Evolutionary conservation across 1,140 invertebrate genomes (phyloP), one percentile per base, ranked within the genome.

Genomic region (Cyphomyrmex costatus): DNA sequence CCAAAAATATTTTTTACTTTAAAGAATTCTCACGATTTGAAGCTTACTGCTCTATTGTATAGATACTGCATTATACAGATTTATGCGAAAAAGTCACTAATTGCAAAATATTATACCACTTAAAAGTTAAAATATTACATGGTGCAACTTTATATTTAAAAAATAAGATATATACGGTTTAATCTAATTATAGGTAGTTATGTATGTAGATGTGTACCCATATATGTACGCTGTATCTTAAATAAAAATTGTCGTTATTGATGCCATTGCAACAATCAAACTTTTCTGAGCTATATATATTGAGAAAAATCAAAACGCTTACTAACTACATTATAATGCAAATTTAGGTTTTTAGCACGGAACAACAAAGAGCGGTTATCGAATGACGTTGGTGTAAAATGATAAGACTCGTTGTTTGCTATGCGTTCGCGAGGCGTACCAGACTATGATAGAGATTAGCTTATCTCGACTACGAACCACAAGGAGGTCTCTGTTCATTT

Each of bases 401-500:
- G 90, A 91, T 91, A 91, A 91, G 68, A 10, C 61, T 27, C 74
- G 74, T 91, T 91, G 89, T 92, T 92, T 91, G 89, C 90, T 82
- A 76, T 88, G 80, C 68, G 53, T 77, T 90, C 49, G 78, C 84
- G 80, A 86, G 83, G 83, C 86, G 86, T 89, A 87, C 85, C 90
- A 89, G 89, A 91, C 90, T 92, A 92, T 90, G 91, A 90, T 91
- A 90, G 89, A 92, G 89, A 91, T 92, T 92, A 92, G 80, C 88
- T 92, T 91, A 91, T 91, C 90, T 86, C 82, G 68, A 90, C 90
- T 92, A 91, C 88, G 89, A 87, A 42, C 76, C 89, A 91, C 80
- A 91, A 88, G 89, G 77, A 86, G 83, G 76, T 86, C 91, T 91
- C 86, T 88, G 88, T 92, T 83, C 85, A 58, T 83, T 86, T 80